Conservation (phyloP, 2,113 vertebrate genomes). For the Pelecanoides urinatrix region DNA sequence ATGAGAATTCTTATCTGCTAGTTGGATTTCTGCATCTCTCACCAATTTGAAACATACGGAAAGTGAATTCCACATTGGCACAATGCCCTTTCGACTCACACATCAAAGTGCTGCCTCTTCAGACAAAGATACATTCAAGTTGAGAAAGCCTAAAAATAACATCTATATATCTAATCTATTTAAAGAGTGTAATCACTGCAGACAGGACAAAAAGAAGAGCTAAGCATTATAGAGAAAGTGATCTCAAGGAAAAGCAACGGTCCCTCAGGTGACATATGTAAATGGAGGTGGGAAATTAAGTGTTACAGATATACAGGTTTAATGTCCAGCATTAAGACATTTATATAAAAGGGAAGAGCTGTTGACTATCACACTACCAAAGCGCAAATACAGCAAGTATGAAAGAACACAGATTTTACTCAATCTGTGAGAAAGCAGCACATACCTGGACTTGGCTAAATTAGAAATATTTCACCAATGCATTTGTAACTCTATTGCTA, state of each 20-base stretch:
- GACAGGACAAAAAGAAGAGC: background rate
- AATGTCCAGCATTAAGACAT: background rate
- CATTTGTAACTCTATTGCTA: slow-evolving; percentile 36
- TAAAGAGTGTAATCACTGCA: background rate
- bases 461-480: background rate
- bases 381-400: background rate
- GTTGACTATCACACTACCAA: background rate
- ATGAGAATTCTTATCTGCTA: slow-evolving; percentile 14
- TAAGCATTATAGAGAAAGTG: background rate
- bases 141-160: background rate
- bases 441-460: background rate
- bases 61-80: background rate
- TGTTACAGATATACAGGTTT: background rate
- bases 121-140: background rate
- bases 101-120: background rate
- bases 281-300: background rate
- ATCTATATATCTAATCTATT: background rate
- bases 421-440: background rate
- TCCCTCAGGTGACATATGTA: background rate
- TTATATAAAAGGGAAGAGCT: background rate
- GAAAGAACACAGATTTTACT: background rate
- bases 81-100: background rate
- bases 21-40: background rate
- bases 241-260: background rate
- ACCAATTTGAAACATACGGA: background rate